Evolutionary conservation across 2,113 vertebrate genomes (phyloP), one percentile per base, ranked within the genome.

Genomic region (Cariama cristata): DNA sequence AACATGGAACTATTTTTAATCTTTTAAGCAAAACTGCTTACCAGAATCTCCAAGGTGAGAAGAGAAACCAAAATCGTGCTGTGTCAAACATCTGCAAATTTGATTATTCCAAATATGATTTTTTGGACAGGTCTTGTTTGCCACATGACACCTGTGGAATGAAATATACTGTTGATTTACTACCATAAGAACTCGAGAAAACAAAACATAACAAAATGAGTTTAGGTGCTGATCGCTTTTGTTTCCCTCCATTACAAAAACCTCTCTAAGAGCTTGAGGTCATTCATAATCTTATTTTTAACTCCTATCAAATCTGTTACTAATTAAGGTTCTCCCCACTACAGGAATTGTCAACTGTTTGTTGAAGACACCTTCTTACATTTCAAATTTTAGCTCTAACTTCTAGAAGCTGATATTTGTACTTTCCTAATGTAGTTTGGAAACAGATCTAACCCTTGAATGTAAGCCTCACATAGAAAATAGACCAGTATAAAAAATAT

Each of bases 111-210:
- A 99, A 68, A 98, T 93, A 71, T 99, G 98, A 94, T 98, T 99
- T 95, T 98, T 97, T 12, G 99, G 99, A 97, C 99, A 99, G 7
- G 99, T 99, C 97, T 98, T 99, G 97, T 99, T 99, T 92, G 98
- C 97, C 89, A 97, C 87, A 14, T 98, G 98, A 97, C 99, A 99
- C 83, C 99, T 99, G 94, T 32, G 84, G 68, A 94, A 80, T 89
- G 38, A 98, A 73, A 97, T 15, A 92, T 5, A 53, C 2, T 7
- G 11, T 42, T 79, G 49, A 71, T 92, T 91, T 94, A 92, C 47
- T 73, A 76, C 17, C 6, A 6, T 30, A 91, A 66, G 40, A 91
- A 75, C 16, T 59, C 52, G 56, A 69, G 13, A 5, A 28, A 30
- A 20, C 49, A 67, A 71, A 82, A 45, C 59, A 4, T 3, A 38